Evolutionary conservation across 2,888 invertebrate species (phyloP).

Genomic region (Venusia cambrica): DNA sequence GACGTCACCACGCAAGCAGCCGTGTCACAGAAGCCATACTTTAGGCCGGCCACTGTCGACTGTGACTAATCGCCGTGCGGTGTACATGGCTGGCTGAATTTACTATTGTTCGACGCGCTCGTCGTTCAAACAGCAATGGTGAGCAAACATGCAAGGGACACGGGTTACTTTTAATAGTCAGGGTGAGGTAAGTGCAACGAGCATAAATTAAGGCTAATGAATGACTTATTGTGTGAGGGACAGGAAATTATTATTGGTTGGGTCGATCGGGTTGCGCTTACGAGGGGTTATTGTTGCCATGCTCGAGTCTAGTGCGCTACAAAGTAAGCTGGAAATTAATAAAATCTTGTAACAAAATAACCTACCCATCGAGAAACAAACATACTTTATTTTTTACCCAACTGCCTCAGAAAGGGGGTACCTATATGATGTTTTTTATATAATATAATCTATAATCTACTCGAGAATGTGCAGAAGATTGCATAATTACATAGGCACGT

Average conservation of each 20-base stretch:
- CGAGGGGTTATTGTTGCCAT: slow-evolving; percentile 44
- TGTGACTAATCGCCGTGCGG: slow-evolving; percentile 40
- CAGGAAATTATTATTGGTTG: slow-evolving; percentile 75
- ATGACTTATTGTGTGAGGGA: slow-evolving; percentile 74
- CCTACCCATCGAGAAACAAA: no score
- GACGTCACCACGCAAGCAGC: slow-evolving; percentile 71
- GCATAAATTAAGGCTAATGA: slow-evolving; percentile 79
- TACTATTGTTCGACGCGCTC: slow-evolving; percentile 33
- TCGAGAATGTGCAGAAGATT: no score
- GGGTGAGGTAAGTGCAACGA: slow-evolving; percentile 66
- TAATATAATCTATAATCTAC: no score
- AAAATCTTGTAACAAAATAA: no score
- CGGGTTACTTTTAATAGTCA: slow-evolving; percentile 42
- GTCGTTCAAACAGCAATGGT: slow-evolving; percentile 39
- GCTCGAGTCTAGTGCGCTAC: slow-evolving; percentile 20
- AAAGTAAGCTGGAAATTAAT: no score
- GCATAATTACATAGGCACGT: no score
- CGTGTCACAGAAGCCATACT: slow-evolving; percentile 70
- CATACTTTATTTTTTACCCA: no score
- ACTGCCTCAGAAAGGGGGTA: no score
- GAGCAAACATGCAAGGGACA: slow-evolving; percentile 30
- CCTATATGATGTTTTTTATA: no score
- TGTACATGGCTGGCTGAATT: slow-evolving; percentile 54
- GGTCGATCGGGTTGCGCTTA: slow-evolving; percentile 57
- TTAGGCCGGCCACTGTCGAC: slow-evolving; percentile 40